Evolutionary conservation across 2,113 vertebrate species (phyloP).

Genomic region (Ariopsis seemanni): DNA sequence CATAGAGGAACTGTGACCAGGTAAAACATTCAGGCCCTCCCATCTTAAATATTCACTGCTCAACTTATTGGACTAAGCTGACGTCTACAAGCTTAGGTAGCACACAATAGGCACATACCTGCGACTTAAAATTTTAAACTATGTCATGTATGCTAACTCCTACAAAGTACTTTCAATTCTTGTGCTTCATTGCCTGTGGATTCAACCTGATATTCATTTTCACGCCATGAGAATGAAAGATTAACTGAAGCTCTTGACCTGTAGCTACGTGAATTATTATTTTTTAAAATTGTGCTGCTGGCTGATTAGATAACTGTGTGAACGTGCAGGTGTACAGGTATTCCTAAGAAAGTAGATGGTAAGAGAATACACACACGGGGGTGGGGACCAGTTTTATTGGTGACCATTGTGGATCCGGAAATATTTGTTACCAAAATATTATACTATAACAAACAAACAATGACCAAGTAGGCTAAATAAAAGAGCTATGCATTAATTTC

Average conservation of each 20-base stretch:
- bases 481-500: too few relatives aligned
- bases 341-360: background rate
- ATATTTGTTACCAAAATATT: too few relatives aligned
- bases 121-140: too few relatives aligned
- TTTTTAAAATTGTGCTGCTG: background rate
- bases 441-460: too few relatives aligned
- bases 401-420: too few relatives aligned
- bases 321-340: too few relatives aligned
- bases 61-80: background rate
- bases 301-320: background rate
- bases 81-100: background rate
- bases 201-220: too few relatives aligned
- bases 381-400: too few relatives aligned
- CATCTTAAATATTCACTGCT: background rate
- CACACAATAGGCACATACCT: background rate
- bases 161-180: too few relatives aligned
- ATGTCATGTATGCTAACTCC: too few relatives aligned
- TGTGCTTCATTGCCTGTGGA: too few relatives aligned
- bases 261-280: background rate
- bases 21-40: background rate
- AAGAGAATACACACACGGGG: background rate
- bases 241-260: background rate
- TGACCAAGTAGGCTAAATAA: too few relatives aligned
- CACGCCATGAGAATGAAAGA: background rate
- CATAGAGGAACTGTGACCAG: background rate